Evolutionary conservation across 1,140 invertebrate genomes (phyloP).

Genomic region (Zaprionus camerounensis): DNA sequence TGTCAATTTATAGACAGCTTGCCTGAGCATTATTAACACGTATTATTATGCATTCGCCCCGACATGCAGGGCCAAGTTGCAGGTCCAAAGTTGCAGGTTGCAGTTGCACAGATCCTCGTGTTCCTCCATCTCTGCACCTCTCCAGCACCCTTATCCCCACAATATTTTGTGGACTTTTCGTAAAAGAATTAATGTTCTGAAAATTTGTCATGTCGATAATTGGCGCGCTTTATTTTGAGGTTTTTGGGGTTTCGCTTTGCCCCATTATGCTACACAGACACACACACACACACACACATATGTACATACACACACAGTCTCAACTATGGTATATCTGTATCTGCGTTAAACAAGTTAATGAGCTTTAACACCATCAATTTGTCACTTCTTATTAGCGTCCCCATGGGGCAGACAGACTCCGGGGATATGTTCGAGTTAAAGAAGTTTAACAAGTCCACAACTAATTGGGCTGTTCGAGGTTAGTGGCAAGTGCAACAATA

Average conservation of each 20-base stretch:
- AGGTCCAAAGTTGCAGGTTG: slow-evolving; percentile 30
- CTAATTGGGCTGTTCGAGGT: slow-evolving; percentile 26
- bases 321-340: slow-evolving; percentile 34
- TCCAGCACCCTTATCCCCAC: not conserved
- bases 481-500: slow-evolving; percentile 36
- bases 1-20: slow-evolving; percentile 84
- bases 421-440: not conserved
- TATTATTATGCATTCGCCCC: slow-evolving; percentile 74
- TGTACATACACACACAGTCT: slow-evolving; percentile 12
- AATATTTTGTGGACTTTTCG: slow-evolving; percentile 43
- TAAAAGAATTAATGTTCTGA: slow-evolving; percentile 56
- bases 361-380: slow-evolving; percentile 84
- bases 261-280: slow-evolving; percentile 11
- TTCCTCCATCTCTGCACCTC: not conserved
- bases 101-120: slow-evolving; percentile 30
- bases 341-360: slow-evolving; percentile 78
- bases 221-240: slow-evolving; percentile 79
- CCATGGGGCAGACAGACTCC: slow-evolving; percentile 37
- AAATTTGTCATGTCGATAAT: slow-evolving; percentile 83
- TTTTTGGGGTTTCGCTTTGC: slow-evolving; percentile 51
- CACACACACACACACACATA: not conserved
- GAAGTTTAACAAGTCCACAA: slow-evolving; percentile 18
- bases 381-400: slow-evolving; percentile 83
- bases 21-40: slow-evolving; percentile 82
- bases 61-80: slow-evolving; percentile 13